Percentiles rank a stretch among this genome's conserved stretches.
phyloP scores from a whole-genome alignment of 2,113 vertebrate genomes.

The Istiophorus platypterus region DNA sequence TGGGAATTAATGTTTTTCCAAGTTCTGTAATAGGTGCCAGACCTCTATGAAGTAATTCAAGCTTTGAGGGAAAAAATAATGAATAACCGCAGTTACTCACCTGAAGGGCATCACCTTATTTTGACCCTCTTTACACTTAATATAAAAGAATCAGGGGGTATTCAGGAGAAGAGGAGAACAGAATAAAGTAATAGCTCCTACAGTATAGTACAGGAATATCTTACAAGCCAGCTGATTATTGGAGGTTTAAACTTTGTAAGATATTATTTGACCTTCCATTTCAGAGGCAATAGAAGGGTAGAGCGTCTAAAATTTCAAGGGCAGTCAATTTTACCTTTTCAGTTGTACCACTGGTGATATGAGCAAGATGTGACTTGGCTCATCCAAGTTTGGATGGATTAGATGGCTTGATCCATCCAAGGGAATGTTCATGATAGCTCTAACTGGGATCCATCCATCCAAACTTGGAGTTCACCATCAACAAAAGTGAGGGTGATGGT shows the following conservation, averaged over 20 bases:
- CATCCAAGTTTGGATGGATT: conserved; percentile 28
- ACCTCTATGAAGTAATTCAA: conserved; percentile 56
- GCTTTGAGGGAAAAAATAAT: conserved; percentile 60
- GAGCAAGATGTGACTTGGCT: not conserved
- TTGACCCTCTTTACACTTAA: conserved; percentile 54
- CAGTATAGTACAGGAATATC: not conserved
- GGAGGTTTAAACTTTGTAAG: not conserved
- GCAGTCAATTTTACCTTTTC: not conserved
- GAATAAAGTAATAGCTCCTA: conserved; percentile 18
- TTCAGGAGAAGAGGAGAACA: conserved; percentile 5
- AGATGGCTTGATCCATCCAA: conserved; percentile 20
- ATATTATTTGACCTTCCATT: not conserved
- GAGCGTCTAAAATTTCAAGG: not conserved
- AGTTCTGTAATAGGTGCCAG: conserved; percentile 46
- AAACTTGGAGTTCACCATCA: not conserved
- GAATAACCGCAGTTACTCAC: conserved; percentile 42
- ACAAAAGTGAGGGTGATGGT: not conserved
- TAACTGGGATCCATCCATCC: not conserved
- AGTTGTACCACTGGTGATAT: not conserved
- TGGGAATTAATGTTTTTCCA: conserved; percentile 39
- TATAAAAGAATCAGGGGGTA: conserved; percentile 1
- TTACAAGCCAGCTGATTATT: not conserved
- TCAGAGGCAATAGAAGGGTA: not conserved
- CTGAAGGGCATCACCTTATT: conserved; percentile 49
- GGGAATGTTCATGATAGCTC: not conserved